Conservation (phyloP, 2,797 vertebrate genomes). For the Lacerta viridis region DNA sequence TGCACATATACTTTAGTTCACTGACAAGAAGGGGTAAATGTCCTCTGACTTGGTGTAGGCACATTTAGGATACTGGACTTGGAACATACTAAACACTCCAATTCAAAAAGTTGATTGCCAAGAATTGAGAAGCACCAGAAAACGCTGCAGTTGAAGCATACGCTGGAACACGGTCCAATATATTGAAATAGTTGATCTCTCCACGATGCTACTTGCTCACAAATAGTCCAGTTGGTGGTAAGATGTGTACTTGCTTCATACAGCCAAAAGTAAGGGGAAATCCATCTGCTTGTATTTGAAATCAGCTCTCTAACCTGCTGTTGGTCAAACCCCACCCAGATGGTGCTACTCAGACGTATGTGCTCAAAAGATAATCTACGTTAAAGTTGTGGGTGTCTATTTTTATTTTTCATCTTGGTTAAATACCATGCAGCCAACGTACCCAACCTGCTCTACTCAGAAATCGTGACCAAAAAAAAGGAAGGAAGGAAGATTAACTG, state of each 20-base stretch:
- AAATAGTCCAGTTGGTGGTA: conserved; percentile 39
- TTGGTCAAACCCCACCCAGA: conserved; percentile 43
- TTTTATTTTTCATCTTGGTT: conserved; percentile 30
- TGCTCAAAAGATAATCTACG: conserved; percentile 37
- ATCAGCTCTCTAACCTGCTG: conserved; percentile 37
- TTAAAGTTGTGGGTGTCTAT: conserved; percentile 33
- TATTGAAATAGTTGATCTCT: conserved; percentile 41
- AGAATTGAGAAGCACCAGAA: conserved; percentile 30
- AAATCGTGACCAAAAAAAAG: conserved; percentile 22
- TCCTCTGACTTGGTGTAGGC: not conserved
- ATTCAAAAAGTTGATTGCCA: conserved; percentile 29
- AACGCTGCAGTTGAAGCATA: conserved; percentile 42
- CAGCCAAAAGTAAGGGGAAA: conserved; percentile 32
- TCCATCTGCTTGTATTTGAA: conserved; percentile 49
- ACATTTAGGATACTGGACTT: not conserved
- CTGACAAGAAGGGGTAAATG: not conserved
- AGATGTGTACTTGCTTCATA: conserved; percentile 44
- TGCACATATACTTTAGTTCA: not conserved
- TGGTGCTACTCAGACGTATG: conserved; percentile 23
- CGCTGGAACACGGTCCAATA: not conserved
- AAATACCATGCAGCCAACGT: conserved; percentile 1
- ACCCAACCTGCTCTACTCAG: conserved; percentile 28
- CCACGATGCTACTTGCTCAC: not conserved
- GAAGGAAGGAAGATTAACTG: too few species aligned
- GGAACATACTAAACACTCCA: not conserved